Conservation (phyloP, 1,140 invertebrate genomes). For the Asbolus verrucosus region DNA sequence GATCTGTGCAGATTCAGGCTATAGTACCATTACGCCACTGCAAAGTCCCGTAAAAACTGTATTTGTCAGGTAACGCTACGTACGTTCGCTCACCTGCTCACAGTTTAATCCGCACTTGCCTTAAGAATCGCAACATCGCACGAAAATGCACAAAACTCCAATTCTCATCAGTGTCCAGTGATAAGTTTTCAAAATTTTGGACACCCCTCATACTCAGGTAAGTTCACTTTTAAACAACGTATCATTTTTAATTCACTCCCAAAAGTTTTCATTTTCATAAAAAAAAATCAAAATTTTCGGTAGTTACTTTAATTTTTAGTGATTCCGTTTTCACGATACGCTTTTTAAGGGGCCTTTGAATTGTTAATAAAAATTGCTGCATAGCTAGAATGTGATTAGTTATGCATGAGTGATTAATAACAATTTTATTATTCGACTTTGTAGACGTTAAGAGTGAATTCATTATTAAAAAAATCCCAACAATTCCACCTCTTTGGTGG, state of each 20-base stretch:
- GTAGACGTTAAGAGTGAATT: no score
- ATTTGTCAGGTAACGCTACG: slow-evolving; percentile 52
- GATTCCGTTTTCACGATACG: no score
- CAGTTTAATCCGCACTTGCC: slow-evolving; percentile 38
- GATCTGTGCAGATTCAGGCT: slow-evolving; percentile 32
- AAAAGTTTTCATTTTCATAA: no score
- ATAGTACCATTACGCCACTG: slow-evolving; percentile 28
- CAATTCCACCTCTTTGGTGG: no score
- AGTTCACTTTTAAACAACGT: no score
- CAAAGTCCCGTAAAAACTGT: slow-evolving; percentile 54
- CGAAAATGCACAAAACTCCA: slow-evolving; percentile 12
- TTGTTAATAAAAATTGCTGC: no score
- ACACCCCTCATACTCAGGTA: slow-evolving; percentile 1
- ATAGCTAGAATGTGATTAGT: slow-evolving; percentile 7
- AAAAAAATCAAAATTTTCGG: no score
- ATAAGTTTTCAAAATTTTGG: background rate
- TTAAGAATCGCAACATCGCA: slow-evolving; percentile 16
- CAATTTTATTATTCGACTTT: no score
- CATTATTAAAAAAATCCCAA: no score
- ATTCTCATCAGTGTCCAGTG: slow-evolving; percentile 17
- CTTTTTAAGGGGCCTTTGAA: no score
- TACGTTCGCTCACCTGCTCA: slow-evolving; percentile 51
- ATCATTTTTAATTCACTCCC: no score
- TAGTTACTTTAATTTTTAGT: no score
- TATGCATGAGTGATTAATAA: slow-evolving; percentile 11